Base-by-base conservation (phyloP, 2,888 invertebrate species). In the Drosophila barbarae region DNA sequence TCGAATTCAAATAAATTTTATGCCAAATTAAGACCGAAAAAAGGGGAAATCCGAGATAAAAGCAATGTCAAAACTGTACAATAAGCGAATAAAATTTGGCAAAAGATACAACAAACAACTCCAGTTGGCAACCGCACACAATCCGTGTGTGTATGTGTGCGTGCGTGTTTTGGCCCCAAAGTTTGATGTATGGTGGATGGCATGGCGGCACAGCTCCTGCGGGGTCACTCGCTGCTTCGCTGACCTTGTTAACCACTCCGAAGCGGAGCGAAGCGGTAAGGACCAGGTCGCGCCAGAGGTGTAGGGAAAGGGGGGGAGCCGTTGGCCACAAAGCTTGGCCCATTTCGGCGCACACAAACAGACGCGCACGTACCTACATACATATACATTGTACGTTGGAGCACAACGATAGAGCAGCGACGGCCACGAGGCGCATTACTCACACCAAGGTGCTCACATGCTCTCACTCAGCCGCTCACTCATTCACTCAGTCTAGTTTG, bases 401-500 rank as follows among this genome's bases (percentile, higher is more conserved):
- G n/a, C 47, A 51, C 54, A 54, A 30, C 18, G 18, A 32, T 46
- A 26, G 36, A 58, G 47, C 47, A 58, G 41, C 47, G 39, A 50
- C 41, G 34, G 70, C 69, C 63, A 69, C 71, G 69, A 70, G 70
- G 61, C 70, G 63, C 44, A 52, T 69, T 69, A 51, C 61, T 63
- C 61, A 63, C 54, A 44, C 46, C 36, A 42, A 54, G 36, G 44
- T 32, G 44, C 68, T 73, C 61, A 65, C 71, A 69, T 61, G 5
- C 71, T 67, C 71, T 69, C 71, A 63, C 64, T 61, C 52, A 26
- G 44, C 21, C 49, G 42, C 44, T 59, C 56, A 21, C 32, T 61
- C 58, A 49, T 61, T 30, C 70, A 36, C 50, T 59, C 63, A 41
- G 78, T 77, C 86, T 84, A 73, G 83, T 84, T 84, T 71, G 41